Conservation (phyloP, 2,113 vertebrate species). For the Xyrauchen texanus region DNA sequence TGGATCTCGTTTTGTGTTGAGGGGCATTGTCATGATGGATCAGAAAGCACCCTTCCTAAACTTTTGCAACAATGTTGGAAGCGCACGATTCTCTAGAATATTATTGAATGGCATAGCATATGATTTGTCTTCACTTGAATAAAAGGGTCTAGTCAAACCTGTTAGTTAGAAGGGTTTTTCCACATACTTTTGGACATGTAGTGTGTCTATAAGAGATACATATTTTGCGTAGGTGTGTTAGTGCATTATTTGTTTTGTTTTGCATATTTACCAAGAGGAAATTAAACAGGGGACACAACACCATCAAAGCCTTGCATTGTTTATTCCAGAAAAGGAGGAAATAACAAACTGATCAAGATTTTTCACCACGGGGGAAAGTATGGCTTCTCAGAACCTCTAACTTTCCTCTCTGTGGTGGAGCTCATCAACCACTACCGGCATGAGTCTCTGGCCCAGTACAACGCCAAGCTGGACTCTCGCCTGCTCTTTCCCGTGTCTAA, state of each 20-base stretch:
- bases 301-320: conserved; percentile 11
- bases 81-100: too few species aligned
- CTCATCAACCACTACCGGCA: conserved; percentile 98
- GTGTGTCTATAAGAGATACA: background rate
- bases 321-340: conserved; percentile 93
- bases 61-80: too few species aligned
- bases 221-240: background rate
- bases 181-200: background rate
- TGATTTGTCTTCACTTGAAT: background rate
- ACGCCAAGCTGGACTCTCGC: conserved; percentile 96
- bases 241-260: background rate
- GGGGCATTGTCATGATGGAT: too few species aligned
- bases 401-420: conserved; percentile 95
- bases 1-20: too few species aligned
- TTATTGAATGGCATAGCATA: too few species aligned
- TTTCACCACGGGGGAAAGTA: conserved; percentile 98
- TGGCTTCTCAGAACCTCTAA: conserved; percentile 96
- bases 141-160: conserved; percentile 9
- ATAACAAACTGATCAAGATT: conserved; percentile 99
- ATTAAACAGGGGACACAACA: background rate
- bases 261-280: conserved; percentile 5
- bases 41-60: too few species aligned
- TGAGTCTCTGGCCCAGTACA: conserved; percentile 96
- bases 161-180: conserved; percentile 12
- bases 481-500: conserved; percentile 94